Percentiles rank a stretch among this genome's conserved stretches.
These are phyloP conservation scores for Cordilura impudica DNA, from an alignment of 2,888 invertebrate genomes.

Conservation along the genomic window DNA sequence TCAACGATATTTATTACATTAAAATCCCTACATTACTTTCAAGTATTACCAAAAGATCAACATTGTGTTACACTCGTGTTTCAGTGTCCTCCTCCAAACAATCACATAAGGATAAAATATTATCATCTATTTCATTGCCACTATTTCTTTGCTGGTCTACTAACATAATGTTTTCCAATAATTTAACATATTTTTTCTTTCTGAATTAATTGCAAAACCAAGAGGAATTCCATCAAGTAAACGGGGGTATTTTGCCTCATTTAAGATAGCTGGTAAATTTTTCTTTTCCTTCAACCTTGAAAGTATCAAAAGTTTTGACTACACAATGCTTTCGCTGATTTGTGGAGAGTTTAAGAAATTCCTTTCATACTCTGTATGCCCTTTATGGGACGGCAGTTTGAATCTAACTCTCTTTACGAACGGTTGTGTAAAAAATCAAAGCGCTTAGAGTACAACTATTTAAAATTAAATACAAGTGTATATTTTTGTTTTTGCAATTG, in stretches of 20 bases:
- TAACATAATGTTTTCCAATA: background rate
- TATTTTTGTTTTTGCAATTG: no score
- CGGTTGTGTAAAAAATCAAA: no score
- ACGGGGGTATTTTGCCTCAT: conserved; percentile 14
- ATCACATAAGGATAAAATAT: background rate
- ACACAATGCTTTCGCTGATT: conserved; percentile 10
- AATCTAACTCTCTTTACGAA: no score
- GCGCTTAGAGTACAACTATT: no score
- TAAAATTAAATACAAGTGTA: no score
- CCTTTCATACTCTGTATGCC: conserved; percentile 44
- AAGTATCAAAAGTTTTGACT: conserved; percentile 33
- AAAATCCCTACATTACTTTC: background rate
- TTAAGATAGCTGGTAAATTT: conserved; percentile 36
- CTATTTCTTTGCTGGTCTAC: background rate
- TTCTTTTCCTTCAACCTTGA: conserved; percentile 33
- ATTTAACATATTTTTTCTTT: conserved; percentile 11
- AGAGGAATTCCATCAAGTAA: conserved; percentile 37
- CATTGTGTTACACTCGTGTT: background rate
- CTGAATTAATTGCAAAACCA: conserved; percentile 23
- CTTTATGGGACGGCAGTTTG: conserved; percentile 10
- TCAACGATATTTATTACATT: background rate
- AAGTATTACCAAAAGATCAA: background rate
- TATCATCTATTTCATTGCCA: background rate
- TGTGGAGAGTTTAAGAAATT: conserved; percentile 41
- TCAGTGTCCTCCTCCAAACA: background rate